Evolutionary conservation across 35 echinoderm and acorn worm genomes (phyloP), one percentile per base, ranked within the genome.

Genomic region (Amphiura filiformis): DNA sequence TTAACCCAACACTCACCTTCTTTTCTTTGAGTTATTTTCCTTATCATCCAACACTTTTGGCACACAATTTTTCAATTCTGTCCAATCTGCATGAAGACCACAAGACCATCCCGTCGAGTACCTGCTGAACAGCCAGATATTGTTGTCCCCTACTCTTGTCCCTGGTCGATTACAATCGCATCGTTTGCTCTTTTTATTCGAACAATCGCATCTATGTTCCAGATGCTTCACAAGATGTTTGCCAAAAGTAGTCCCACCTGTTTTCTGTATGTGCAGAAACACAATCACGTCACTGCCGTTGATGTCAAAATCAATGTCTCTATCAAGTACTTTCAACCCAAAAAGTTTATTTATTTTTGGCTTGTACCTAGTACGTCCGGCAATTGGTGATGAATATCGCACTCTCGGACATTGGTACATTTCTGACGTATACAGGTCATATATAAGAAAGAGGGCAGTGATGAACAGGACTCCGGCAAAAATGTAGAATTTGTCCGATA

Each of bases 11-110:
- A 47, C 61, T 70, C 26, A 70, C 61, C 61, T 70, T 70, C 61
- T 61, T 92, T 81, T 57, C 82, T 84, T 57, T 75, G 40, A 47
- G 78, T 77, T n/a, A 56, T 76, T 65, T 81, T 88, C 77, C 93
- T 93, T 39, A 81, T 94, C 70, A 87, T 94, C 90, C 90, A 99
- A 65, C 37, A 84, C 84, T 77, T 85, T 56, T n/a, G 89, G 89
- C 33, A 99, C 96, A 85, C 96, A 99, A 77, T 70, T 79, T 52
- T 84, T 84, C 31, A 99, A 78, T 85, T 99, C 96, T 70, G 96
- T 99, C 90, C 90, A 99, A 79, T 99, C 96, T 20, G 93, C 93
- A 88, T 94, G 96, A n/a, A 99, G 57, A 4, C 96, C 96, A 85
- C 96, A 99, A 36, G 84, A 80, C 96, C 96, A 99, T 0, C 96